Base-by-base conservation (phyloP, 2,797 vertebrate species). In the Steatocranus sp. region DNA sequence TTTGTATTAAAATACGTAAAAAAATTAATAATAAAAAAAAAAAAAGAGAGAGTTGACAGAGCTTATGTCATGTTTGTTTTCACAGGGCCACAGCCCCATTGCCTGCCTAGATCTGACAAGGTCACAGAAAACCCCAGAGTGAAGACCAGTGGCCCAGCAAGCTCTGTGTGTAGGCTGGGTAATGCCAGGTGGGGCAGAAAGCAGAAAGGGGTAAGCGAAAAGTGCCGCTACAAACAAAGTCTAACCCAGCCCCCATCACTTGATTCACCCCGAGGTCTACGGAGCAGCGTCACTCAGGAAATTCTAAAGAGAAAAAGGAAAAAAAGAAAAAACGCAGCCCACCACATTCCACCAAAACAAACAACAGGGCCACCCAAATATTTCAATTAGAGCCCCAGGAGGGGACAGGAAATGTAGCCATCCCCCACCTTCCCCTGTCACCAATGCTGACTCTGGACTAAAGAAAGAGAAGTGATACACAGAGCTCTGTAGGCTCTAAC, bases 291-390 rank as follows among this genome's bases (percentile, higher is more conserved):
- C 95, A 96, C 96, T 96, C 96, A 97, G 97, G 97, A 97, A 61
- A 61, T 61, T 61, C 30, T 61, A 61, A 61, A 34, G 17, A 61
- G 56, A 61, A 11, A 34, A 61, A 61, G 6, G 10, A 30, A 30
- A 56, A 30, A 96, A 96, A 96, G 93, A 94, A 98, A 97, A 98
- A 97, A 97, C 75, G 97, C 95, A 97, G 95, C 97, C 97, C 96
- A 94, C 96, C 95, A 93, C 97, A 97, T 97, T 98, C 97, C 96
- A 96, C 95, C 94, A 97, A 97, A 97, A 97, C 97, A 98, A 98
- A 99, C 97, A 97, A 97, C 96, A 97, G 96, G 97, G 97, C 98
- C 98, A 99, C 98, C 98, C 98, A 98, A 97, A 97, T 97, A 97
- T 94, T 98, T 97, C 97, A 98, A 98, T 98, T 98, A 98, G 96